Evolutionary conservation across 2,797 vertebrate genomes (phyloP), one percentile per base, ranked within the genome.

Genomic region (Silurus aristotelis): DNA sequence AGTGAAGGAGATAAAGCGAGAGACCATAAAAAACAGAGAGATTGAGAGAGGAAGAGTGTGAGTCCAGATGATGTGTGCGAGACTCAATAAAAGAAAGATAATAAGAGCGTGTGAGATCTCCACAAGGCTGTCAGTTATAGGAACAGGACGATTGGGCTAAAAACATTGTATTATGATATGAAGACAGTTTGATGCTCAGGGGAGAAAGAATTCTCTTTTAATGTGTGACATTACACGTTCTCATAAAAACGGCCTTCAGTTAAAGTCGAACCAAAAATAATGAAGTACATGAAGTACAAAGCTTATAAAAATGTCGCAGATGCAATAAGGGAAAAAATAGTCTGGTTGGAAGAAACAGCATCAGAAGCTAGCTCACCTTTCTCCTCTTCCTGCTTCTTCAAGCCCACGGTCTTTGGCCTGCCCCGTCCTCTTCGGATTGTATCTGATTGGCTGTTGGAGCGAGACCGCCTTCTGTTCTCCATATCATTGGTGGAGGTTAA

Each of bases 361-460:
- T 31, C 52, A 12, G 76, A 14, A 63, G 27, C 31, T 3, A 7
- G 31, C 61, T 80, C 78, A 99, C 98, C 98, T 96, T 97, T 98
- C 88, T 99, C 98, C 78, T 98, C 98, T 77, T 99, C 97, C 0
- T 96, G 97, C 64, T 98, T 99, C 95, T 97, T 99, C 75, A 97
- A 93, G 20, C 97, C 95, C 55, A 96, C 94, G 20, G 96, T 97
- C 90, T 99, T 99, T 3, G 97, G 98, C 91, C 98, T 89, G 79
- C 98, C 97, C 86, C 98, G 94, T 67, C 98, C 97, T 89, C 98
- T 94, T 75, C 98, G 95, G 91, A 96, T 97, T 58, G 96, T 95
- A 89, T 99, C 98, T 61, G 97, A 98, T 77, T 99, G 98, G 92
- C 97, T 98, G 92, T 97, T 98, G 89, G 96, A 94, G 76, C 97